A percentile compares a stretch with the other conserved stretches of the same genome.
These are phyloP conservation scores for Formica selysi DNA, from an alignment of 1,140 invertebrate genomes.

Conservation along the genomic window DNA sequence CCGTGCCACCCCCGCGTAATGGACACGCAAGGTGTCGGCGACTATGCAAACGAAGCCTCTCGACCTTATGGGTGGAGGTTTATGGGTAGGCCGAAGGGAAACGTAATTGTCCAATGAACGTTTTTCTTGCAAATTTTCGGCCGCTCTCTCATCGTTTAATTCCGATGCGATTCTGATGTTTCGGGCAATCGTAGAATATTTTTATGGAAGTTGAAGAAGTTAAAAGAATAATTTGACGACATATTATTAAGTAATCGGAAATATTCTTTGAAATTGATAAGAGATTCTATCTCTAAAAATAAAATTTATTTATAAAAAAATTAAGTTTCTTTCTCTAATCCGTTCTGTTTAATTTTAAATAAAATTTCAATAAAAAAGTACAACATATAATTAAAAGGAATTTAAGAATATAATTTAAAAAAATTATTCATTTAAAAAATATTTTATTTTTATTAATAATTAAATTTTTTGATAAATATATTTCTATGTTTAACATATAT, in stretches of 20 bases:
- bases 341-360: neutral
- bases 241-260: neutral
- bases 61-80: conserved; percentile 71
- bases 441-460: conserved; percentile 1
- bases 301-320: neutral
- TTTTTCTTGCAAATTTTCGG: conserved; percentile 56
- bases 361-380: neutral
- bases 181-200: neutral
- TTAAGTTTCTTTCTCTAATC: neutral
- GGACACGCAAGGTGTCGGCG: conserved; percentile 82
- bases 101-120: conserved; percentile 54
- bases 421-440: conserved; percentile 13
- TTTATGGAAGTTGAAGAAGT: neutral
- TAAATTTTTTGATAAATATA: neutral
- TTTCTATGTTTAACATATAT: neutral
- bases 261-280: neutral
- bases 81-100: conserved; percentile 60
- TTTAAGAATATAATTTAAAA: neutral
- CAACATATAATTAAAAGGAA: neutral
- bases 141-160: conserved; percentile 36
- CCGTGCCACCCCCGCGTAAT: conserved; percentile 74
- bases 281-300: neutral
- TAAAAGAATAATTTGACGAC: neutral
- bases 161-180: conserved; percentile 32
- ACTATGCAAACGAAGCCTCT: conserved; percentile 81